phyloP scores from a whole-genome alignment of 2,113 vertebrate genomes.

The Neotoma lepida region DNA sequence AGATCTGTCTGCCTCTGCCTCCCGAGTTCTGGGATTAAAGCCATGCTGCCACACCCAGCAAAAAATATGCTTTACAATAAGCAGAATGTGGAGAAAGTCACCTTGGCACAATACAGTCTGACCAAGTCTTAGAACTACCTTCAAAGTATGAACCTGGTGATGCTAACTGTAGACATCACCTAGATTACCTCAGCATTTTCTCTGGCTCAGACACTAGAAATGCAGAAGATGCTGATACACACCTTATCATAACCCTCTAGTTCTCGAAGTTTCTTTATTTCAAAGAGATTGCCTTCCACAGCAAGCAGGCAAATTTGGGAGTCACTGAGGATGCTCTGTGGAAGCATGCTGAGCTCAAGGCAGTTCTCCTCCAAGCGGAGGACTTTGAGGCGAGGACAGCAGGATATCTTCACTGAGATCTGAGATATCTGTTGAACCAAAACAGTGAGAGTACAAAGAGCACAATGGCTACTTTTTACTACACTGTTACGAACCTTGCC shows the following conservation, averaged over 20 bases:
- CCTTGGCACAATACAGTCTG: neutral
- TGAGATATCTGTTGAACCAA: constrained; percentile 90
- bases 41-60: neutral
- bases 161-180: neutral
- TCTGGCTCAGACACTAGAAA: constrained; percentile 6
- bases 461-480: constrained; percentile 22
- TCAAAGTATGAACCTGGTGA: constrained; percentile 18
- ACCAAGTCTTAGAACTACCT: constrained; percentile 18
- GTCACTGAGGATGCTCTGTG: constrained; percentile 91
- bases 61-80: constrained; percentile 59
- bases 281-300: constrained; percentile 97
- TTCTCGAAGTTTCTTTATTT: constrained; percentile 94
- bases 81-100: neutral
- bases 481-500: constrained; percentile 48
- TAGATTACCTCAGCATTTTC: constrained; percentile 25
- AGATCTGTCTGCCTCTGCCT: neutral
- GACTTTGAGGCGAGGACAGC: constrained; percentile 95
- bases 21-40: neutral
- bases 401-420: constrained; percentile 91
- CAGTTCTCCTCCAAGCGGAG: constrained; percentile 98
- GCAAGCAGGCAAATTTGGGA: constrained; percentile 97
- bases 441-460: constrained; percentile 26
- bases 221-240: constrained; percentile 31
- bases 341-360: constrained; percentile 94
- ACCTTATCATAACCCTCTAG: constrained; percentile 97